Evolutionary conservation across 2,113 vertebrate species (phyloP), one percentile per base, ranked within the genome.

Genomic region (Antidorcas marsupialis): DNA sequence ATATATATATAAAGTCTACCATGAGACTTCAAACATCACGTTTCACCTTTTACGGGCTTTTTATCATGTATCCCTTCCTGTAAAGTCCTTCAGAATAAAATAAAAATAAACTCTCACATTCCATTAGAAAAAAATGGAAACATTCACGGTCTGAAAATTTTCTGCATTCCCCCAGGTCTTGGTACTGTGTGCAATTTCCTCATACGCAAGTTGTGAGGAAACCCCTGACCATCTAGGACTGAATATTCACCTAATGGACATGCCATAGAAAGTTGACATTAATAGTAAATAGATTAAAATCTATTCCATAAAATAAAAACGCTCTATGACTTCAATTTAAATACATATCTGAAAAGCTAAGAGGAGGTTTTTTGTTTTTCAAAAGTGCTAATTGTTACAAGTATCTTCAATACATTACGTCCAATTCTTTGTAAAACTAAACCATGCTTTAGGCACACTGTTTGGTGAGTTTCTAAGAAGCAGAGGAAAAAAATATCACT

Each of bases 331-430:
- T 98, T 98, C 97, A 96, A 98, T 99, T 99, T 99, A 98, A 98
- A 98, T 99, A 99, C 97, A 96, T 83, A 95, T 99, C 98, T 98
- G 98, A 96, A 99, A 99, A 99, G 98, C 98, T 98, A 98, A 98
- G 96, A 98, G 95, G 98, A 97, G 98, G 98, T 98, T 98, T 98
- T 94, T 97, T 91, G 87, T 95, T 95, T 98, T 99, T 98, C 95
- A 98, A 99, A 99, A 99, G 99, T 99, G 99, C 99, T 99, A 98
- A 98, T 98, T 98, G 98, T 98, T 98, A 98, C 92, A 99, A 97
- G 93, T 98, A 98, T 98, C 96, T 98, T 97, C 96, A 81, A 98
- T 57, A 96, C 91, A 97, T 92, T 25, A 97, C 97, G 81, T 97
- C 97, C 98, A 98, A 88, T 97, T 97, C 74, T 98, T 97, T 90